Evolutionary conservation across 2,888 invertebrate species (phyloP).

Genomic region (Drosophila nr. perissopoda): DNA sequence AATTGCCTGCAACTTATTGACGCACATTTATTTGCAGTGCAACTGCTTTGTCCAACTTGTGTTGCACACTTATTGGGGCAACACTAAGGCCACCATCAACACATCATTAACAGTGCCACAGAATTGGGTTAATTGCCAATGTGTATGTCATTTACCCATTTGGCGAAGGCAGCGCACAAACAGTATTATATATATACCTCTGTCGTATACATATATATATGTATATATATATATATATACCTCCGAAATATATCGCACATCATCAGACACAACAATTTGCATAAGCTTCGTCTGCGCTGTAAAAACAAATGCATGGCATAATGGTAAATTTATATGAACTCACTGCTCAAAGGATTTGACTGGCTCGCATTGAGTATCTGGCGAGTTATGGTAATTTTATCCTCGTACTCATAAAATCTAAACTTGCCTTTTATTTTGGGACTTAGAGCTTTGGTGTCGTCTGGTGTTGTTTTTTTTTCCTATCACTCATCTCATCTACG

Average conservation of each 20-base stretch:
- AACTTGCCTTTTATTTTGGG: slow-evolving; percentile 1
- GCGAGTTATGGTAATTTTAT: slow-evolving; percentile 58
- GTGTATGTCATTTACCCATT: slow-evolving; percentile 66
- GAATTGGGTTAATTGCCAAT: slow-evolving; percentile 75
- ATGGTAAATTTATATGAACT: slow-evolving; percentile 63
- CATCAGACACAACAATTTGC: slow-evolving; percentile 68
- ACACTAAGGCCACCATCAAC: slow-evolving; percentile 49
- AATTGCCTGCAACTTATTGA: slow-evolving; percentile 38
- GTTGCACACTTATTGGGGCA: slow-evolving; percentile 61
- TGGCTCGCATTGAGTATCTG: slow-evolving; percentile 19
- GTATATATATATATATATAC: background rate
- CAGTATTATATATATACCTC: background rate
- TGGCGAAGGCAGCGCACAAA: background rate
- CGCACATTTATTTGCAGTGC: slow-evolving; percentile 65
- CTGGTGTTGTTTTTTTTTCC: slow-evolving; percentile 3
- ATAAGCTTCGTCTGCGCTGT: slow-evolving; percentile 57
- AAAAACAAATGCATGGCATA: slow-evolving; percentile 66
- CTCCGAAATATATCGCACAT: slow-evolving; percentile 46
- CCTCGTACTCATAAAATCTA: slow-evolving; percentile 40
- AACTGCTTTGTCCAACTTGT: slow-evolving; percentile 48
- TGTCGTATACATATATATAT: background rate
- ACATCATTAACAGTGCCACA: slow-evolving; percentile 55
- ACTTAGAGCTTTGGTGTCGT: slow-evolving; percentile 15
- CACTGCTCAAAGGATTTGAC: slow-evolving; percentile 8
- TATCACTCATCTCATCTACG: slow-evolving; percentile 15